Evolutionary conservation across 92 coral and sea anemone genomes (phyloP).

Genomic region (Epizoanthus stellaris): DNA sequence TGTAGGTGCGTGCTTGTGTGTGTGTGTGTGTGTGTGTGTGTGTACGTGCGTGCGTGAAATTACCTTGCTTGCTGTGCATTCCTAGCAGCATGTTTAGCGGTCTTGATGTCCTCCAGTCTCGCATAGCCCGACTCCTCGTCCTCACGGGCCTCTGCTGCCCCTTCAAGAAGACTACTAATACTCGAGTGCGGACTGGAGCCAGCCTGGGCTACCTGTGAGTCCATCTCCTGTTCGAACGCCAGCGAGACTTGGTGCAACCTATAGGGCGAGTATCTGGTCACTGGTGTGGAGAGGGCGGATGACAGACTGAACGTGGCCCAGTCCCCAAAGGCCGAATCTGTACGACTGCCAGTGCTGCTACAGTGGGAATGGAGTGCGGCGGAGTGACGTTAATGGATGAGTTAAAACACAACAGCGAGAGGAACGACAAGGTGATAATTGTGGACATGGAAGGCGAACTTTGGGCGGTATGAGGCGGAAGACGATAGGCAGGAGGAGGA

Average conservation of each 20-base stretch:
- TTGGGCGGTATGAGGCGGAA: background rate
- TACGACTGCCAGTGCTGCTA: slow-evolving; percentile 83
- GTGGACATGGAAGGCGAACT: slow-evolving; percentile 12
- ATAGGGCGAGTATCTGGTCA: slow-evolving; percentile 59
- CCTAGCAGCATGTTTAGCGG: slow-evolving; percentile 43
- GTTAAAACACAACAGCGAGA: slow-evolving; percentile 27
- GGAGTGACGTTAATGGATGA: slow-evolving; percentile 46
- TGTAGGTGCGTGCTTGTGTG: background rate
- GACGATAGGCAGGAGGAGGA: too few relatives aligned
- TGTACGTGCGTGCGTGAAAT: background rate
- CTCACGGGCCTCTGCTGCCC: slow-evolving; percentile 33
- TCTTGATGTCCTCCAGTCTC: slow-evolving; percentile 80
- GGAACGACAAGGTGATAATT: slow-evolving; percentile 35
- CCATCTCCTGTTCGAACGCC: slow-evolving; percentile 29
- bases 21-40: background rate
- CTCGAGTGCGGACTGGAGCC: slow-evolving; percentile 51
- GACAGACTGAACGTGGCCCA: slow-evolving; percentile 55
- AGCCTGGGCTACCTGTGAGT: slow-evolving; percentile 46
- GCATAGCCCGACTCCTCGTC: slow-evolving; percentile 91
- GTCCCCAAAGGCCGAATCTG: slow-evolving; percentile 83
- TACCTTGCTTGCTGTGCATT: slow-evolving; percentile 42
- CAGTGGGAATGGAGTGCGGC: slow-evolving; percentile 56
- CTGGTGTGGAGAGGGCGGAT: slow-evolving; percentile 70
- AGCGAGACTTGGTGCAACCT: slow-evolving; percentile 56
- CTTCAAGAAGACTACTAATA: slow-evolving; percentile 50